These are phyloP conservation scores for Folsomia manolachei DNA, from an alignment of 2,888 invertebrate genomes.

Conservation along the genomic window DNA sequence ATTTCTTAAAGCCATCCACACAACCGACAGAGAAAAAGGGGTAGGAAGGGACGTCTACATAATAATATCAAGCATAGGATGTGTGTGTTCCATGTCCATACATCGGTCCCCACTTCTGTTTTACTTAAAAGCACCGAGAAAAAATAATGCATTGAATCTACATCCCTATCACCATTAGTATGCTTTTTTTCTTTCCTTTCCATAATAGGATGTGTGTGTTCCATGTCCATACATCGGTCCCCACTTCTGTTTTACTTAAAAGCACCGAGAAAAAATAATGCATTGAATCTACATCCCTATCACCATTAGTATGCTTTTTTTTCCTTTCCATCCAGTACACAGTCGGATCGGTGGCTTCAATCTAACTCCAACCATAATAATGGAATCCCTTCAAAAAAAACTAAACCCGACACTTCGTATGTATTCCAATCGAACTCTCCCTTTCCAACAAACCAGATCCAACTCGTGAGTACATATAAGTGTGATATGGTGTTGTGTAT, in stretches of 20 bases:
- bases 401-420: not conserved
- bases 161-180: slow-evolving; percentile 41
- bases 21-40: slow-evolving; percentile 5
- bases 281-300: slow-evolving; percentile 16
- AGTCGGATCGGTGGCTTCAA: not conserved
- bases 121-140: slow-evolving; percentile 8
- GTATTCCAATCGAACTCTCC: not conserved
- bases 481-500: not conserved
- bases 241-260: not conserved
- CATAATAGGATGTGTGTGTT: too few species aligned
- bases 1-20: slow-evolving; percentile 35
- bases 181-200: slow-evolving; percentile 37
- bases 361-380: not conserved
- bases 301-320: slow-evolving; percentile 34
- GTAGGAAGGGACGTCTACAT: not conserved
- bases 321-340: too few species aligned
- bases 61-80: too few species aligned
- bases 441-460: not conserved
- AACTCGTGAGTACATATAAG: not conserved
- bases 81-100: not conserved
- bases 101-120: not conserved
- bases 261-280: slow-evolving; percentile 28
- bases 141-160: slow-evolving; percentile 42
- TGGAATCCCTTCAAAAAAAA: not conserved
- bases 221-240: not conserved